Conservation (phyloP, 2,113 vertebrate species). For the Indicator indicator region DNA sequence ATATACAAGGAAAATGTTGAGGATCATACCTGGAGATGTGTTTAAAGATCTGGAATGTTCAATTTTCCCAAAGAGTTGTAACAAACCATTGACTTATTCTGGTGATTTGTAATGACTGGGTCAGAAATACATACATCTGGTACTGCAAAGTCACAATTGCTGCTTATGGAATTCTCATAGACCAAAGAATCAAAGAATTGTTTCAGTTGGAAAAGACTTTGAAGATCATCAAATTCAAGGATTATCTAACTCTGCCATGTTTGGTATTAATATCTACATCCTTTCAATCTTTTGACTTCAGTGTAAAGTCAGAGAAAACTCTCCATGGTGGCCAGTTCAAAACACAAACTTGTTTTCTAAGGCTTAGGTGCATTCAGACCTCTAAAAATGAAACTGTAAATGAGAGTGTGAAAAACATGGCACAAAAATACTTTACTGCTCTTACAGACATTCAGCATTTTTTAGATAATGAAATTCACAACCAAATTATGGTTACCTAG, state of each 20-base stretch:
- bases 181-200: too few relatives aligned
- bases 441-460: background rate
- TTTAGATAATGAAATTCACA: background rate
- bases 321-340: background rate
- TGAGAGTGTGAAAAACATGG: background rate
- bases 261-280: background rate
- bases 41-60: background rate
- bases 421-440: background rate
- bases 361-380: fast-evolving
- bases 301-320: background rate
- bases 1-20: background rate
- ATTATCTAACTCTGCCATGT: too few relatives aligned
- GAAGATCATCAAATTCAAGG: too few relatives aligned
- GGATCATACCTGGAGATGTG: background rate
- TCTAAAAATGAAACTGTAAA: background rate
- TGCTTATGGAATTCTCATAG: background rate
- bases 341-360: background rate
- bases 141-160: background rate
- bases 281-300: background rate
- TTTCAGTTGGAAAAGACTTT: too few relatives aligned
- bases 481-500: background rate
- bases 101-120: too few relatives aligned
- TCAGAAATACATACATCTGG: background rate
- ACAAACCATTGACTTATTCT: background rate
- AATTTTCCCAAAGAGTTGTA: background rate